These are phyloP conservation scores for Tachina lurida DNA, from an alignment of 2,888 invertebrate genomes.

Conservation along the genomic window DNA sequence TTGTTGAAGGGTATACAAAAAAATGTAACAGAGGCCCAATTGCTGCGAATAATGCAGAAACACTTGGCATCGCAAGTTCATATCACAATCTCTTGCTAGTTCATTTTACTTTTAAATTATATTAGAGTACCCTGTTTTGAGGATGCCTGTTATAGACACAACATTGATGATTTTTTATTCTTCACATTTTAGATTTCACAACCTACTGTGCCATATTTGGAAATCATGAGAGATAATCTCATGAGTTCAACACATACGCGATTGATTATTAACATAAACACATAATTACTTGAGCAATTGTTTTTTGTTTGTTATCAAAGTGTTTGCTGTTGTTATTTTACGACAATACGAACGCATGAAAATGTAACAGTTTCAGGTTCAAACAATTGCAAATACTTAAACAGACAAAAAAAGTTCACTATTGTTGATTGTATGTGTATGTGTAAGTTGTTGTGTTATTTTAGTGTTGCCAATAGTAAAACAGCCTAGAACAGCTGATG, in stretches of 20 bases:
- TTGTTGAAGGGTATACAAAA: too few relatives aligned
- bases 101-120: too few relatives aligned
- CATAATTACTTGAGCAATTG: not conserved
- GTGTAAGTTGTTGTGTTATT: not conserved
- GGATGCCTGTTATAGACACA: too few relatives aligned
- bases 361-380: constrained; percentile 55
- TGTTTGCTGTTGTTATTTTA: constrained; percentile 13
- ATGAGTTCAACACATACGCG: constrained; percentile 14
- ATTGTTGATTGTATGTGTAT: not conserved
- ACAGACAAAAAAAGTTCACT: constrained; percentile 14
- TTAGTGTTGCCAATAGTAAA: too few relatives aligned
- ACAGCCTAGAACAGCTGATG: too few relatives aligned
- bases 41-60: too few relatives aligned
- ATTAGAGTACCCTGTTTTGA: too few relatives aligned
- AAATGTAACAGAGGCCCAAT: too few relatives aligned
- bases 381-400: constrained; percentile 15
- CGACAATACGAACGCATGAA: constrained; percentile 12
- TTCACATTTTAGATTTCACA: not conserved
- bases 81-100: too few relatives aligned
- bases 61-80: too few relatives aligned
- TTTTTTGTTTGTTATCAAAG: constrained; percentile 32
- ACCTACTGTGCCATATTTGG: constrained; percentile 15
- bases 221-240: constrained; percentile 31
- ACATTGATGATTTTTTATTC: too few relatives aligned
- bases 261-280: constrained; percentile 35